phyloP scores from a whole-genome alignment of 2,113 vertebrate genomes.

The Stomatorhinus ivindoensis region DNA sequence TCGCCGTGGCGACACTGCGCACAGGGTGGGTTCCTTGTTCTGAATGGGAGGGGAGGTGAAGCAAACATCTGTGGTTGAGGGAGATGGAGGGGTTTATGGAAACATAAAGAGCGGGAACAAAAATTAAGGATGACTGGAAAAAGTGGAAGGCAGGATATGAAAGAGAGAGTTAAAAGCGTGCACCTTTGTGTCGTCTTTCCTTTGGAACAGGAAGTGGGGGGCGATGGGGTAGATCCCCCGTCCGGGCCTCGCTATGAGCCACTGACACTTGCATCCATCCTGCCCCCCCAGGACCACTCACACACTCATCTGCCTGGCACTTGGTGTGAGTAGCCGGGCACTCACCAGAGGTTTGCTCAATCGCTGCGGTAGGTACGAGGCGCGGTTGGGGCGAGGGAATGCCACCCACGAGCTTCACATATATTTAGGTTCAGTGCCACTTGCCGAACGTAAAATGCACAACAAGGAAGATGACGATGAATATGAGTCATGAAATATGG shows the following conservation, averaged over 20 bases:
- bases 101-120: conserved; percentile 49
- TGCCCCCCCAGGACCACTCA: not conserved
- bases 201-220: not conserved
- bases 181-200: not conserved
- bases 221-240: not conserved
- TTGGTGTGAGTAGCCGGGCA: not conserved
- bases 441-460: not conserved
- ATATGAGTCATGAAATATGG: not conserved
- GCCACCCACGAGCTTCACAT: not conserved
- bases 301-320: not conserved
- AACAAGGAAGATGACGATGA: not conserved
- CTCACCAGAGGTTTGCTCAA: not conserved
- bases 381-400: not conserved
- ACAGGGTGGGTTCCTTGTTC: not conserved
- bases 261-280: not conserved
- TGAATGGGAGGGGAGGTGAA: not conserved
- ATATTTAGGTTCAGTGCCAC: not conserved
- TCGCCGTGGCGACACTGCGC: not conserved
- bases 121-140: not conserved
- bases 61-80: not conserved
- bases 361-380: not conserved
- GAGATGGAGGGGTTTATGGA: not conserved
- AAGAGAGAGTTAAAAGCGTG: not conserved
- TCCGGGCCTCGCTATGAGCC: not conserved
- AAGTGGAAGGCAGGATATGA: not conserved